phyloP scores from a whole-genome alignment of 2,888 invertebrate genomes.

The Brachypterus glaber region DNA sequence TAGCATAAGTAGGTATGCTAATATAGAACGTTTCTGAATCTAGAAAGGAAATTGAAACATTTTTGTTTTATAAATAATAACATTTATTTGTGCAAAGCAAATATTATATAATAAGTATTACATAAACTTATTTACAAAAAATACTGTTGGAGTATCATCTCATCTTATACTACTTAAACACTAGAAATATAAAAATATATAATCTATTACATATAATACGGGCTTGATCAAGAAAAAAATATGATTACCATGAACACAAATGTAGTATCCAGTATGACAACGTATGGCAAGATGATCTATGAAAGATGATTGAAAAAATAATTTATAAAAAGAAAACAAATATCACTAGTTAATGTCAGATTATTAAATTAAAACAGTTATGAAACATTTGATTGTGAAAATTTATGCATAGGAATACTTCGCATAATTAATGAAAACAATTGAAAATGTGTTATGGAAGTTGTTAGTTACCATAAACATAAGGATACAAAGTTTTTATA shows the following conservation, averaged over 20 bases:
- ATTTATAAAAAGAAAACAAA: slow-evolving; percentile 4
- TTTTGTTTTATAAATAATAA: slow-evolving; percentile 14
- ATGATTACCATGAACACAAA: slow-evolving; percentile 23
- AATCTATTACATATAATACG: slow-evolving; percentile 8
- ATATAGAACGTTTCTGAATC: background rate
- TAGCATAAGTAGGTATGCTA: no score
- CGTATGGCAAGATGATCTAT: slow-evolving; percentile 13
- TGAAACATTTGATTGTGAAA: no score
- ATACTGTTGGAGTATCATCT: slow-evolving; percentile 15
- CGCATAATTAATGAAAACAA: no score
- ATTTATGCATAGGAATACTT: no score
- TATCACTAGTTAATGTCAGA: no score
- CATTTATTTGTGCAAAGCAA: slow-evolving; percentile 17
- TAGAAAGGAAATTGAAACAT: background rate
- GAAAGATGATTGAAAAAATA: slow-evolving; percentile 7
- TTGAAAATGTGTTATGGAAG: no score
- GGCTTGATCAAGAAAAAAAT: slow-evolving; percentile 6
- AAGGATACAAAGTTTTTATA: no score
- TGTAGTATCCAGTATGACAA: slow-evolving; percentile 20
- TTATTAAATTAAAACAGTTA: no score
- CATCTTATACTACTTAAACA: slow-evolving; percentile 3
- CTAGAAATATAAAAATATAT: slow-evolving; percentile 14
- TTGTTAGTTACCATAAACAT: no score
- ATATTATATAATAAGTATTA: no score
- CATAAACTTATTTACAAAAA: slow-evolving; percentile 17